These are phyloP conservation scores for Sicus ferrugineus DNA, from an alignment of 2,888 invertebrate species.

Conservation along the genomic window DNA sequence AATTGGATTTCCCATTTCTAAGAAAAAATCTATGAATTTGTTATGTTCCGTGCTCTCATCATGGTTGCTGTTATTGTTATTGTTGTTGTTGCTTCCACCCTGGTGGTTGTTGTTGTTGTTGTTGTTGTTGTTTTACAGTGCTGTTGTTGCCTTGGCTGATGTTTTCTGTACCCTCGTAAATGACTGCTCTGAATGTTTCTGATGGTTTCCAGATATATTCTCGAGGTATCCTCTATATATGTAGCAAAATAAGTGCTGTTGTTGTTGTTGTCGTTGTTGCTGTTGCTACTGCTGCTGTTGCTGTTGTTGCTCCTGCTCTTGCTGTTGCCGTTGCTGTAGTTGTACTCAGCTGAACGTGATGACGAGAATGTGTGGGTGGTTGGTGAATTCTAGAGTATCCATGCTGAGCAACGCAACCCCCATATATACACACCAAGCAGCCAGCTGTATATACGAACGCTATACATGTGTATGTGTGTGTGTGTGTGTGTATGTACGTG, in stretches of 20 bases:
- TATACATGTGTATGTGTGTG: too few relatives aligned
- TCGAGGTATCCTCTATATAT: conserved; percentile 45
- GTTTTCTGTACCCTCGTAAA: conserved; percentile 13
- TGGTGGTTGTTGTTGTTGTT: conserved; percentile 19
- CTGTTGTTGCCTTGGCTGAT: conserved; percentile 16
- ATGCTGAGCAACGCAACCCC: conserved; percentile 17
- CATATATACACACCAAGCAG: conserved; percentile 5
- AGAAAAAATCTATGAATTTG: conserved; percentile 55
- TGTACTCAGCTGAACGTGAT: not conserved
- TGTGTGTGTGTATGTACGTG: not conserved
- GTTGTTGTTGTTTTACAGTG: conserved; percentile 3
- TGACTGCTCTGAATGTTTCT: conserved; percentile 24
- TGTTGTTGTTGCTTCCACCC: not conserved
- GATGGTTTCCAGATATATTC: conserved; percentile 52
- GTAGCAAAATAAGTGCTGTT: conserved; percentile 1
- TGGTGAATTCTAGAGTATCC: conserved; percentile 8
- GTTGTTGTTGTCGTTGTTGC: not conserved
- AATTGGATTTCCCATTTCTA: conserved; percentile 62
- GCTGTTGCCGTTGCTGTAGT: not conserved
- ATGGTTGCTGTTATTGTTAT: conserved; percentile 9
- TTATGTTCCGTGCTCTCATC: conserved; percentile 15
- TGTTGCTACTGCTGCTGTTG: not conserved
- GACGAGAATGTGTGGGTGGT: conserved; percentile 11
- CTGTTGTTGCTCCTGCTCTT: not conserved
- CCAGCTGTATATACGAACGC: too few relatives aligned